A percentile compares a stretch with the other conserved stretches of the same genome.
Evolutionary conservation across 1,140 invertebrate genomes (phyloP).

Genomic region (Odontomachus brunneus): DNA sequence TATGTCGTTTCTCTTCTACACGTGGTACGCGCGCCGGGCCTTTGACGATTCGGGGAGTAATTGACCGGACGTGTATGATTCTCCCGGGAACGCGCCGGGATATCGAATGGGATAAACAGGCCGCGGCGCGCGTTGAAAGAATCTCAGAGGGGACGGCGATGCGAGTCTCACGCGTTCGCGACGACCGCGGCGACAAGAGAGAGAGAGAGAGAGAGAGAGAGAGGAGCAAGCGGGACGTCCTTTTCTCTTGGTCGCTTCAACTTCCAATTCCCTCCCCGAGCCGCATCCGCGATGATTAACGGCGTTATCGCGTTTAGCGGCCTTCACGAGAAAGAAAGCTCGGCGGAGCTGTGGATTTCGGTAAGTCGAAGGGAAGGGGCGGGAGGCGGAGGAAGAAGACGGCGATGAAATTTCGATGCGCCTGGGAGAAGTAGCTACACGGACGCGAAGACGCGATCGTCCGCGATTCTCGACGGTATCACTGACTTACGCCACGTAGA

Average conservation of each 20-base stretch:
- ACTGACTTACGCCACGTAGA: slow-evolving; percentile 64
- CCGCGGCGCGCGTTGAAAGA: neutral
- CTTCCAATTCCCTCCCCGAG: too few relatives aligned
- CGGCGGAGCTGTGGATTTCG: neutral
- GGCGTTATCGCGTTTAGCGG: neutral
- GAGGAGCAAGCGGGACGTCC: too few relatives aligned
- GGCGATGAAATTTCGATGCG: slow-evolving; percentile 53
- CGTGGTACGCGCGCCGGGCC: slow-evolving; percentile 25
- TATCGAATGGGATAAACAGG: slow-evolving; percentile 31
- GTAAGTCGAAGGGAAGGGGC: neutral
- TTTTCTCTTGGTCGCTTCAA: too few relatives aligned
- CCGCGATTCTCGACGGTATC: slow-evolving; percentile 66
- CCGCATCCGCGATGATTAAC: neutral
- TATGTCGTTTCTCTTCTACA: slow-evolving; percentile 65
- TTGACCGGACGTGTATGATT: slow-evolving; percentile 62
- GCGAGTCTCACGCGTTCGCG: too few relatives aligned
- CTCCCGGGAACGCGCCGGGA: slow-evolving; percentile 24
- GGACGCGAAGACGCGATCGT: slow-evolving; percentile 38
- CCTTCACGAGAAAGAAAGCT: neutral
- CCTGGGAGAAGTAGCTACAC: neutral
- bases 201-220: too few relatives aligned
- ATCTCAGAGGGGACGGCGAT: neutral
- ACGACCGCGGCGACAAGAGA: too few relatives aligned
- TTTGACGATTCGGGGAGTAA: slow-evolving; percentile 64
- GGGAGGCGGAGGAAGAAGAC: too few relatives aligned